Percentiles rank a stretch among this genome's conserved stretches.
Conservation (phyloP, 1,140 invertebrate genomes). For the Tribolium castaneum region DNA sequence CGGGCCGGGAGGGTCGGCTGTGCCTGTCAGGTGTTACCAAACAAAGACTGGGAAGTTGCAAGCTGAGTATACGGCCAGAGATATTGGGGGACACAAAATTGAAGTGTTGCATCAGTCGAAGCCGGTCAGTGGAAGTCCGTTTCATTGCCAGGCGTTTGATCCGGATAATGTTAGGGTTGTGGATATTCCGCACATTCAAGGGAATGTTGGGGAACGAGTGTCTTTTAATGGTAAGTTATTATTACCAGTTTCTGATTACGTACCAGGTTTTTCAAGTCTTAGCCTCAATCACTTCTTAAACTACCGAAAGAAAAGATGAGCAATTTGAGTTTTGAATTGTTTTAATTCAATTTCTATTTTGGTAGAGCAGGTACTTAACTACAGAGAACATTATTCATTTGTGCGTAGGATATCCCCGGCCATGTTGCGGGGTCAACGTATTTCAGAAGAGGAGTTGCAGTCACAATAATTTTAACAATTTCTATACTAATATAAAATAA, state of each 20-base stretch:
- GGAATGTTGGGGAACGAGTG: conserved; percentile 86
- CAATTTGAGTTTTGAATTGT: neutral
- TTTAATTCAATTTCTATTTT: too few relatives aligned
- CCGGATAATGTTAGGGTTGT: conserved; percentile 70
- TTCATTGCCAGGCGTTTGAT: conserved; percentile 95
- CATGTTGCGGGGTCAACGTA: too few relatives aligned
- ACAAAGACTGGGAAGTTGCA: conserved; percentile 93
- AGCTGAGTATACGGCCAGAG: conserved; percentile 90
- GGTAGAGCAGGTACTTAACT: too few relatives aligned
- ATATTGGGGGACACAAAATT: conserved; percentile 74
- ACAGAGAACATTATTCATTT: too few relatives aligned
- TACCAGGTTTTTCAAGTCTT: too few relatives aligned
- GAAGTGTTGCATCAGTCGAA: conserved; percentile 94
- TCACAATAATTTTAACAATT: too few relatives aligned
- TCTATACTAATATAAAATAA: too few relatives aligned
- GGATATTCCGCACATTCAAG: conserved; percentile 80
- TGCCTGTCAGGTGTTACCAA: conserved; percentile 94
- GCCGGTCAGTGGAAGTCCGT: conserved; percentile 94
- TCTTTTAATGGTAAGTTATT: conserved; percentile 79
- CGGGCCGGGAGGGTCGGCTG: conserved; percentile 88
- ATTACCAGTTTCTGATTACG: too few relatives aligned
- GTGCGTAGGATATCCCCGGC: too few relatives aligned
- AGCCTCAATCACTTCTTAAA: too few relatives aligned
- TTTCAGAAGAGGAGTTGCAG: too few relatives aligned
- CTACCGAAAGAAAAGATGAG: too few relatives aligned